Percentiles rank a stretch among this genome's conserved stretches.
These are phyloP conservation scores for Pipistrellus pipistrellus DNA, from an alignment of 2,797 vertebrate species.

Conservation along the genomic window DNA sequence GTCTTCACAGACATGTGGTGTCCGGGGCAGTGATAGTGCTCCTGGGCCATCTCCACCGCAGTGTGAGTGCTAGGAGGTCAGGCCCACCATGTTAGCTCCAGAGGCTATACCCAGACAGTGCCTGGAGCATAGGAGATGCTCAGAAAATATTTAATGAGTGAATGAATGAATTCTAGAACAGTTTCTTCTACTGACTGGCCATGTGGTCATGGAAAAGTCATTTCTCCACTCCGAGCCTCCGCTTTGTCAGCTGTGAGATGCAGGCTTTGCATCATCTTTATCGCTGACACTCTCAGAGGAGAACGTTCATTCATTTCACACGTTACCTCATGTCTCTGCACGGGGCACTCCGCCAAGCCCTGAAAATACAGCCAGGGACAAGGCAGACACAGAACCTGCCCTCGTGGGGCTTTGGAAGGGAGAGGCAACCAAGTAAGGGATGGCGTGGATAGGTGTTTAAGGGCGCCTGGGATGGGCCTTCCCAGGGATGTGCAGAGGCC, in stretches of 20 bases:
- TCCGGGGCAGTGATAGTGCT: neutral
- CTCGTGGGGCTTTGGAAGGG: slow-evolving; percentile 27
- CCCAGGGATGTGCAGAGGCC: neutral
- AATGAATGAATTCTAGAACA: slow-evolving; percentile 29
- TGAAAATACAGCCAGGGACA: neutral
- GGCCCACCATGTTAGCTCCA: neutral
- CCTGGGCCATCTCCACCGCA: neutral
- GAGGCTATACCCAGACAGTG: slow-evolving; percentile 3
- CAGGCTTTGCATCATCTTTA: slow-evolving; percentile 36
- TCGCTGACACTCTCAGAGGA: neutral
- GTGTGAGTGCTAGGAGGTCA: neutral
- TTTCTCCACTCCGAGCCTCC: slow-evolving; percentile 31
- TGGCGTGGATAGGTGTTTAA: neutral
- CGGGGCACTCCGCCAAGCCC: neutral
- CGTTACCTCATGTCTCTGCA: neutral
- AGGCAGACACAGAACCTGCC: slow-evolving; percentile 31
- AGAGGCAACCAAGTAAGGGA: neutral
- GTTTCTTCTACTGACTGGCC: neutral
- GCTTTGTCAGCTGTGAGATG: slow-evolving; percentile 49
- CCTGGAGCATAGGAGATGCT: slow-evolving; percentile 47
- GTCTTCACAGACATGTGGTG: neutral
- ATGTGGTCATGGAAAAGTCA: neutral
- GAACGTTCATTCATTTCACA: slow-evolving; percentile 58
- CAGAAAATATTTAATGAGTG: slow-evolving; percentile 25
- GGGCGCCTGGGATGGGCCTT: neutral